Evolutionary conservation across 1,140 invertebrate species (phyloP).

Genomic region (Radopholus similis): DNA sequence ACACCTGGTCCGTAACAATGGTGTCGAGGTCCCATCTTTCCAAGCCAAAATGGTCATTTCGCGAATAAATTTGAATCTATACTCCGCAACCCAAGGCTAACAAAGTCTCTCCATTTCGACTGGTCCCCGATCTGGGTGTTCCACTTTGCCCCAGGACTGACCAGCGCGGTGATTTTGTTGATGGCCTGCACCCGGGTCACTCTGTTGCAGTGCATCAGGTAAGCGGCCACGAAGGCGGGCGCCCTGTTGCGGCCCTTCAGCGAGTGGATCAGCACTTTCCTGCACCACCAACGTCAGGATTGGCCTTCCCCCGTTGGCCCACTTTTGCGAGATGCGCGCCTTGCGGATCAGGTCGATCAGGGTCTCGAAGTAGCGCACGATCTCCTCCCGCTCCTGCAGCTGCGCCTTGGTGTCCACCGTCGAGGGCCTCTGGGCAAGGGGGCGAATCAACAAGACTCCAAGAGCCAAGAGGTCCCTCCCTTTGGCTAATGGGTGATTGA

Average conservation of each 20-base stretch:
- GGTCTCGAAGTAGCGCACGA: constrained; percentile 47
- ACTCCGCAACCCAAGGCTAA: too few relatives aligned
- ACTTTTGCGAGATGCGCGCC: constrained; percentile 39
- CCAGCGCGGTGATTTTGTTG: constrained; percentile 39
- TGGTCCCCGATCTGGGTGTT: too few relatives aligned
- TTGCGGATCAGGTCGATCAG: constrained; percentile 49
- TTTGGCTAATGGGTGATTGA: too few relatives aligned
- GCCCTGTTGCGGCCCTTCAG: constrained; percentile 46
- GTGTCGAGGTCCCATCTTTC: too few relatives aligned
- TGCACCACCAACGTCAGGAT: constrained; percentile 13
- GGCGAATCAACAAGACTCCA: too few relatives aligned
- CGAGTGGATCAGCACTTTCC: constrained; percentile 45
- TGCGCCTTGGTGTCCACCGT: constrained; percentile 9
- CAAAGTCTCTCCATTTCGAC: too few relatives aligned
- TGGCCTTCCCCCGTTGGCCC: not conserved
- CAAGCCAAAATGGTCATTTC: too few relatives aligned
- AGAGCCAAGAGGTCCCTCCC: too few relatives aligned
- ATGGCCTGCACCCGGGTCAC: constrained; percentile 45
- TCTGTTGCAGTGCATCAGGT: constrained; percentile 43
- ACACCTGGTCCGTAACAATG: too few relatives aligned
- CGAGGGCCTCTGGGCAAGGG: not conserved
- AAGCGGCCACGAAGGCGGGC: constrained; percentile 47
- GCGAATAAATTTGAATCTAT: too few relatives aligned
- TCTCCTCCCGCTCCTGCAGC: constrained; percentile 32
- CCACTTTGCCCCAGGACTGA: not conserved